phyloP scores from a whole-genome alignment of 2,888 invertebrate species.

The Electrophaes corylata region DNA sequence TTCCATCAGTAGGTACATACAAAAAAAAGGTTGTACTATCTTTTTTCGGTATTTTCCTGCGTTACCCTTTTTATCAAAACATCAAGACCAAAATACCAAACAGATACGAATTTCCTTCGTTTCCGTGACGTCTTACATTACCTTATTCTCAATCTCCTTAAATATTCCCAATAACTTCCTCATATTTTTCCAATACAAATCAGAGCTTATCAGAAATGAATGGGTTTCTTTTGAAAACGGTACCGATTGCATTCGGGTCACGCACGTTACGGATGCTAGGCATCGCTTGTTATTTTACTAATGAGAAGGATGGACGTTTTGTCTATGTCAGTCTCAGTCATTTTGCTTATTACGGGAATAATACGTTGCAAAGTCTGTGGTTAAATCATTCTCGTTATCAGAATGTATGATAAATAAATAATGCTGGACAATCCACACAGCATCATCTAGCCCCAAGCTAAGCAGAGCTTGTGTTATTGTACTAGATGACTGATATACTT shows the following conservation, averaged over 20 bases:
- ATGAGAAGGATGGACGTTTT: constrained; percentile 21
- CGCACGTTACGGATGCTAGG: constrained; percentile 25
- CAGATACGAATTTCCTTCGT: constrained; percentile 1
- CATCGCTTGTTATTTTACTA: constrained; percentile 36
- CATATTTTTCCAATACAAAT: constrained; percentile 24
- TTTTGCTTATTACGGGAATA: constrained; percentile 2
- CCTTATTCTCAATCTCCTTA: constrained; percentile 7
- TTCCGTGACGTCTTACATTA: constrained; percentile 22
- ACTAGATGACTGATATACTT: no score
- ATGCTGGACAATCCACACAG: no score
- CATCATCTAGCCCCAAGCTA: no score
- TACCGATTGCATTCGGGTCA: constrained; percentile 41
- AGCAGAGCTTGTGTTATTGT: no score
- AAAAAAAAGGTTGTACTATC: background rate
- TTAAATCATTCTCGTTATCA: no score
- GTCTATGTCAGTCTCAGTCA: background rate
- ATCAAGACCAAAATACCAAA: constrained; percentile 2
- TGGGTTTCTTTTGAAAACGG: constrained; percentile 32
- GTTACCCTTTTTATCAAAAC: background rate
- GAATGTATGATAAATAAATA: no score
- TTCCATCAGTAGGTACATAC: no score
- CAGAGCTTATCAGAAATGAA: constrained; percentile 26
- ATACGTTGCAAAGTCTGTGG: no score
- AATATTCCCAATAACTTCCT: constrained; percentile 23
- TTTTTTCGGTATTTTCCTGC: no score